phyloP scores from a whole-genome alignment of 2,797 vertebrate species.

The Typhlichthys subterraneus region DNA sequence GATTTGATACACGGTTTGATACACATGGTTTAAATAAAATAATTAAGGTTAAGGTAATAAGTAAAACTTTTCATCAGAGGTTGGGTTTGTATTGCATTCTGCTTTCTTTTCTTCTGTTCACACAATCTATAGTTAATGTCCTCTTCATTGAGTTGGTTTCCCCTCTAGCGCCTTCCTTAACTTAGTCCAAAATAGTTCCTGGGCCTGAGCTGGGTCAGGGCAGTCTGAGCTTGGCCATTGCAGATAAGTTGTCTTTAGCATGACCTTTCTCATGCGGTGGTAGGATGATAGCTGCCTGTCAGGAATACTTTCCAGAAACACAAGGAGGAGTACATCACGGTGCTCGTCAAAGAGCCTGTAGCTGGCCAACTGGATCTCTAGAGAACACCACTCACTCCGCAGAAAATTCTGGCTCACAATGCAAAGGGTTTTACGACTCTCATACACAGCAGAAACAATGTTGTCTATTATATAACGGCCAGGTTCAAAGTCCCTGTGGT shows the following conservation, averaged over 20 bases:
- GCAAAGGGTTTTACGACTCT: slow-evolving; percentile 85
- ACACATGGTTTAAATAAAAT: neutral
- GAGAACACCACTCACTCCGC: slow-evolving; percentile 87
- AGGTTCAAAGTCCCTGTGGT: slow-evolving; percentile 80
- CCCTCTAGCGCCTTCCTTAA: slow-evolving; percentile 74
- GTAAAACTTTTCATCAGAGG: slow-evolving; percentile 46
- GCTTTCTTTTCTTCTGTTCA: slow-evolving; percentile 12
- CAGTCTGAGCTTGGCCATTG: slow-evolving; percentile 80
- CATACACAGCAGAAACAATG: slow-evolving; percentile 85
- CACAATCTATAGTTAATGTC: slow-evolving; percentile 10
- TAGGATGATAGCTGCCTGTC: slow-evolving; percentile 81
- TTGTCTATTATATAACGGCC: slow-evolving; percentile 82
- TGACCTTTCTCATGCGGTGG: slow-evolving; percentile 86
- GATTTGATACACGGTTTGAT: no score
- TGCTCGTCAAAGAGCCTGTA: slow-evolving; percentile 87
- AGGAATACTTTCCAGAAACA: slow-evolving; percentile 82
- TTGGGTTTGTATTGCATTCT: slow-evolving; percentile 32
- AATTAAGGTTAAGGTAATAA: slow-evolving; percentile 48
- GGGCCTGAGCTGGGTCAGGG: slow-evolving; percentile 67
- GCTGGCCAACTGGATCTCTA: slow-evolving; percentile 89
- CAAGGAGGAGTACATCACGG: slow-evolving; percentile 82
- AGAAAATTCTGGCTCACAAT: slow-evolving; percentile 85
- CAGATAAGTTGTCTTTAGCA: slow-evolving; percentile 87
- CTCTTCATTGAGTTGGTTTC: slow-evolving; percentile 48
- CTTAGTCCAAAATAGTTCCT: slow-evolving; percentile 83